Percentiles rank a stretch among this genome's conserved stretches.
These are phyloP conservation scores for Ivindomyrus marchei DNA, from an alignment of 2,113 vertebrate genomes.

Conservation along the genomic window DNA sequence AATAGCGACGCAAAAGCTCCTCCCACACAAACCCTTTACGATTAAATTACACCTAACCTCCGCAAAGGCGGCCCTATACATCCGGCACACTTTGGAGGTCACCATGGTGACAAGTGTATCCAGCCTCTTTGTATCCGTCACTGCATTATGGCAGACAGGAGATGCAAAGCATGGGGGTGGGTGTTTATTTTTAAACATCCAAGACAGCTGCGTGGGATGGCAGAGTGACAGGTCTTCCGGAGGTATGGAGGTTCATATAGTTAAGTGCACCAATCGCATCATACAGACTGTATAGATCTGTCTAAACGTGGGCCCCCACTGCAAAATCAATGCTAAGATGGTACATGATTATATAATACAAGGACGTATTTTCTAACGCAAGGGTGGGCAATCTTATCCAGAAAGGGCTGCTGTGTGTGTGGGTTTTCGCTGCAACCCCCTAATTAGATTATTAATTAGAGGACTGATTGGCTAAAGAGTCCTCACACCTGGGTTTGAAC, in stretches of 20 bases:
- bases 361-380: not conserved
- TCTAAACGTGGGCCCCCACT: not conserved
- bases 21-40: not conserved
- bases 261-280: not conserved
- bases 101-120: not conserved
- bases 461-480: not conserved
- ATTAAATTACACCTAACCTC: not conserved
- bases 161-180: not conserved
- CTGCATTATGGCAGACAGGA: not conserved
- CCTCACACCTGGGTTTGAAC: not conserved
- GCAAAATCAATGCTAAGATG: not conserved
- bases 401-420: not conserved
- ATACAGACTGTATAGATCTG: not conserved
- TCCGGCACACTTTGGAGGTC: not conserved
- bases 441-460: not conserved
- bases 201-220: not conserved
- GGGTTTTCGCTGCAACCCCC: not conserved
- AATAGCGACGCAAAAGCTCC: not conserved
- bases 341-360: not conserved
- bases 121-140: not conserved
- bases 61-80: not conserved
- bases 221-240: not conserved
- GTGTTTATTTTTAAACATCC: not conserved
- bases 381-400: not conserved
- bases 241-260: not conserved